Percentiles rank a stretch among this genome's conserved stretches.
These are phyloP conservation scores for Choristoneura rosaceana DNA, from an alignment of 2,888 invertebrate species.

Conservation along the genomic window DNA sequence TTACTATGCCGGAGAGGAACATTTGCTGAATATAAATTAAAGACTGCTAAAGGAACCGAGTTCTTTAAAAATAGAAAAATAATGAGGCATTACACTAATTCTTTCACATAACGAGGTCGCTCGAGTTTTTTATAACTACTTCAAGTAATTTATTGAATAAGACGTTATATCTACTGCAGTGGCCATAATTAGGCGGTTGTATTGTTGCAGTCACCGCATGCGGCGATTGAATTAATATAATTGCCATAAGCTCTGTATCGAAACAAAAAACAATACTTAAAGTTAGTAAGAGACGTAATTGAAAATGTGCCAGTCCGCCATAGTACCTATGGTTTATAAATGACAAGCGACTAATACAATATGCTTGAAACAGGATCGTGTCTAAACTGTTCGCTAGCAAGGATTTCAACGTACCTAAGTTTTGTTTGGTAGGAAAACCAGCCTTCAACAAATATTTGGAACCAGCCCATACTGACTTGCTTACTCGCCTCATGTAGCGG, in stretches of 20 bases:
- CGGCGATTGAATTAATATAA: too few species aligned
- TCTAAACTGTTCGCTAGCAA: constrained; percentile 26
- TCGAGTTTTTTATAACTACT: too few species aligned
- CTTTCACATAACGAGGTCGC: too few species aligned
- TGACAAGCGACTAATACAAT: constrained; percentile 16
- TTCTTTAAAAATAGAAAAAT: too few species aligned
- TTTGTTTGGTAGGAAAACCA: constrained; percentile 29
- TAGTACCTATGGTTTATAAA: not conserved
- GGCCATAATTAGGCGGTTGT: too few species aligned
- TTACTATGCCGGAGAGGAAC: not conserved
- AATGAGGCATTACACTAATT: too few species aligned
- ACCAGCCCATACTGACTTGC: constrained; percentile 29
- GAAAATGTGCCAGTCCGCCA: not conserved
- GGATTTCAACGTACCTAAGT: constrained; percentile 19
- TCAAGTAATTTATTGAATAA: too few species aligned
- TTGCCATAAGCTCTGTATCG: not conserved
- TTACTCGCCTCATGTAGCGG: constrained; percentile 8
- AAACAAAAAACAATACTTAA: not conserved
- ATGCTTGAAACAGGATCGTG: constrained; percentile 25
- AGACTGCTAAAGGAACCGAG: not conserved
- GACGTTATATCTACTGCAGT: too few species aligned
- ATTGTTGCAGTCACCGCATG: too few species aligned
- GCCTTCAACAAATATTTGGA: constrained; percentile 21
- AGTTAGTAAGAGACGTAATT: too few species aligned
- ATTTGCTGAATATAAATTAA: not conserved